Evolutionary conservation across 2,797 vertebrate species (phyloP).

Genomic region (Schizothorax lantsangensis): DNA sequence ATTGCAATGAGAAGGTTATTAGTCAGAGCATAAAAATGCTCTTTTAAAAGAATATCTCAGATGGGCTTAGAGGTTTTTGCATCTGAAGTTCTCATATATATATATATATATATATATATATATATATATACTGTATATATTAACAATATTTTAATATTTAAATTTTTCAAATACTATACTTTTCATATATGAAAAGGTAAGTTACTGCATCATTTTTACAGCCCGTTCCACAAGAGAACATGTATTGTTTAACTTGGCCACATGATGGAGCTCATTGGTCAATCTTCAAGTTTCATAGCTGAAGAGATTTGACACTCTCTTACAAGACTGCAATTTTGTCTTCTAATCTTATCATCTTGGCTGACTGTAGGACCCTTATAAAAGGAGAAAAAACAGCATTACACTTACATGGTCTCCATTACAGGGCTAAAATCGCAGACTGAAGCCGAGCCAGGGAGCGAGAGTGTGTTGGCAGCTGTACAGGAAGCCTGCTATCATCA

Average conservation of each 20-base stretch:
- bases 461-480: constrained; percentile 29
- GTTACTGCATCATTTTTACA: not conserved
- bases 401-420: constrained; percentile 51
- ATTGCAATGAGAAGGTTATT: not conserved
- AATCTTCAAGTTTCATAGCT: constrained; percentile 4
- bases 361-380: constrained; percentile 29
- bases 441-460: constrained; percentile 2
- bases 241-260: constrained; percentile 22
- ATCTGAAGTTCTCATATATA: no score
- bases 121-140: no score
- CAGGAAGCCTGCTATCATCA: constrained; percentile 44
- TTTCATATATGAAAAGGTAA: not conserved
- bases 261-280: constrained; percentile 28
- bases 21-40: not conserved
- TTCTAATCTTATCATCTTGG: constrained; percentile 44
- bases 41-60: no score
- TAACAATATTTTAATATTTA: no score
- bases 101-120: no score
- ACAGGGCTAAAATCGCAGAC: constrained; percentile 32
- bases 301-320: constrained; percentile 16
- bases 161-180: not conserved
- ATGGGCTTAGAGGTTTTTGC: no score
- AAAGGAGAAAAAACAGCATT: constrained; percentile 28
- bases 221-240: not conserved
- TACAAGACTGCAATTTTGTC: constrained; percentile 44